These are phyloP conservation scores for Gallinago paraguaiae DNA, from an alignment of 2,113 vertebrate genomes.

Conservation along the genomic window DNA sequence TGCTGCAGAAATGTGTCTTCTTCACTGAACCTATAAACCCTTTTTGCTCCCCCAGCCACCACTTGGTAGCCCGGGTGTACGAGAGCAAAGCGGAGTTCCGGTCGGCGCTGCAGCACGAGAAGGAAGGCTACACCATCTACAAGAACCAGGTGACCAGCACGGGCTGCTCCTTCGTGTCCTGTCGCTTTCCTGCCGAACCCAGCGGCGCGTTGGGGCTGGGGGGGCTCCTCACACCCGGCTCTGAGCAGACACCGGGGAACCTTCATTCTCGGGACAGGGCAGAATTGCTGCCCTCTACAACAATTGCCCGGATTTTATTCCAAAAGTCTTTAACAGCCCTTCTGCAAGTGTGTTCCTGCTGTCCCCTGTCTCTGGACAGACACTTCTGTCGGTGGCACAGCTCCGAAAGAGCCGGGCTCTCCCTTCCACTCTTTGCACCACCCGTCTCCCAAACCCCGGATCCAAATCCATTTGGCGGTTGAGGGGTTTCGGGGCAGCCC, in stretches of 20 bases:
- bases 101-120: slow-evolving; percentile 96
- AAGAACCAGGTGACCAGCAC: slow-evolving; percentile 86
- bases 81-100: slow-evolving; percentile 98
- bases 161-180: accelerated
- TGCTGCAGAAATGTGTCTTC: not conserved
- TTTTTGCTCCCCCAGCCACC: slow-evolving; percentile 81
- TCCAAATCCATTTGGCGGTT: not conserved
- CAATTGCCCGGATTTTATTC: not conserved
- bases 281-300: not conserved
- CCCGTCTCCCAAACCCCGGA: not conserved
- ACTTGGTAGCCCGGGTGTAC: slow-evolving; percentile 94
- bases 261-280: too few species aligned
- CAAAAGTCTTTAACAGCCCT: not conserved
- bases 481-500: not conserved
- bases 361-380: not conserved
- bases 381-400: accelerated
- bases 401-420: not conserved
- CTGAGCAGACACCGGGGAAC: not conserved
- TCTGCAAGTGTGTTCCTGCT: not conserved
- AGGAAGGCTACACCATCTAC: slow-evolving; percentile 98
- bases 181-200: accelerated
- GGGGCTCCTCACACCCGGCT: not conserved
- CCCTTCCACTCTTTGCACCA: not conserved
- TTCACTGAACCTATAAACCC: not conserved
- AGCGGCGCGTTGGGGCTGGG: not conserved